phyloP scores from a whole-genome alignment of 2,113 vertebrate species.

The Charadrius vociferus region DNA sequence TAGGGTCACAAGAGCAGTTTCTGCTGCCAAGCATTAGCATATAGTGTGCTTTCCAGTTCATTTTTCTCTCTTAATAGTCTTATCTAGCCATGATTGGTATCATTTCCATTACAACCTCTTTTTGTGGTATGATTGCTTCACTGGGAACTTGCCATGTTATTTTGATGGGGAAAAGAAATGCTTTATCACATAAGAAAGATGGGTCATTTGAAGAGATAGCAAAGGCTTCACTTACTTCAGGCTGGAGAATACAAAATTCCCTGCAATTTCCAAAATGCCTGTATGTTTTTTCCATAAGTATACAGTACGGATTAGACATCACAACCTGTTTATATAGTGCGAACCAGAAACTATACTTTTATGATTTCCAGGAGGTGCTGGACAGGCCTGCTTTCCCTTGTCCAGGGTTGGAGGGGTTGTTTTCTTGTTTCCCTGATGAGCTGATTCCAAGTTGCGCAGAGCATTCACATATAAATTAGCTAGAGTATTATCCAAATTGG shows the following conservation, averaged over 20 bases:
- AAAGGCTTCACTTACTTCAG: background rate
- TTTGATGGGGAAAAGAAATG: conserved; percentile 10
- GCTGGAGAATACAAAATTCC: background rate
- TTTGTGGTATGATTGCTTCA: background rate
- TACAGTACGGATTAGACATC: background rate
- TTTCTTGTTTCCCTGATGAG: background rate
- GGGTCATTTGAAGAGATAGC: background rate
- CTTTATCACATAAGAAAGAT: background rate
- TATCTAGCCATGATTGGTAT: background rate
- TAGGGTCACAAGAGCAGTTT: background rate
- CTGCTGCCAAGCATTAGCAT: background rate
- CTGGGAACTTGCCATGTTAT: background rate
- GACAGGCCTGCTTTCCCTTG: background rate
- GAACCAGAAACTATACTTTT: background rate
- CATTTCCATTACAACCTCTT: background rate
- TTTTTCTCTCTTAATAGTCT: background rate
- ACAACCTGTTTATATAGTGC: background rate
- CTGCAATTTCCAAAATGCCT: background rate
- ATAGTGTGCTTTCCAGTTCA: background rate
- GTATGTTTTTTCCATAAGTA: background rate
- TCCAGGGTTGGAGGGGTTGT: fast-evolving
- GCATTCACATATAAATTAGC: background rate
- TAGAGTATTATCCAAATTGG: background rate
- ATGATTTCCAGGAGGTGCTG: background rate
- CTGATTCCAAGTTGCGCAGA: background rate